Base-by-base conservation (phyloP, 1,140 invertebrate species). In the Meloidogyne floridensis region DNA sequence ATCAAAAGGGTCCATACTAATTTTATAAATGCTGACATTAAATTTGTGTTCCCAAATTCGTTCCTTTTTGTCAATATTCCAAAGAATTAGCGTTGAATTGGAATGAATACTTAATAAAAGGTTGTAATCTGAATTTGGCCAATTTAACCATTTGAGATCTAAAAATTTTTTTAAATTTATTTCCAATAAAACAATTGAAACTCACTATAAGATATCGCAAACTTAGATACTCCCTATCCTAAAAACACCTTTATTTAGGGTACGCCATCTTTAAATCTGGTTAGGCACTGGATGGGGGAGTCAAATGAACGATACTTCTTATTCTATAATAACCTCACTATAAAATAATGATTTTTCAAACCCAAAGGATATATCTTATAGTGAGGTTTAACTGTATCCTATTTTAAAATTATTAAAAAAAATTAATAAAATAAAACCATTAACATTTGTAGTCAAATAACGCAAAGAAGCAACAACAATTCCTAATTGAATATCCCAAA, bases 61-160 rank as follows among this genome's bases (percentile, higher is more conserved):
- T 74, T 85, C 85, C 9, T 70, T 71, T 42, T 42, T 86, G 54
- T 76, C 72, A 11, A 54, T 72, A 56, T 85, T 84, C 84, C 85
- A 85, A 3, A 85, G 47, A 59, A 84, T 72, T 47, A 85, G 70
- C 5, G 42, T 11, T n/a, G 53, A 85, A 42, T 83, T 85, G 7
- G 84, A 87, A 69, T 85, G 85, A 13, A 85, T 80, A 42, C 78
- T 69, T 15, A 87, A 53, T 6, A 85, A 54, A 75, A 85, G 85
- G 18, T 85, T 82, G 13, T 82, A 42, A 11, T 77, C 18, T 11
- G 84, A 10, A 71, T 85, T 86, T 8, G 72, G 85, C 85, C 73
- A 85, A 69, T 69, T 54, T 8, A 86, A 15, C 84, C 84, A 85
- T 84, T 87, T 86, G 76, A 85, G 56, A 69, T 85, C 84, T 85